Evolutionary conservation across 2,888 invertebrate genomes (phyloP).

Genomic region (Trachelus troglodyta): DNA sequence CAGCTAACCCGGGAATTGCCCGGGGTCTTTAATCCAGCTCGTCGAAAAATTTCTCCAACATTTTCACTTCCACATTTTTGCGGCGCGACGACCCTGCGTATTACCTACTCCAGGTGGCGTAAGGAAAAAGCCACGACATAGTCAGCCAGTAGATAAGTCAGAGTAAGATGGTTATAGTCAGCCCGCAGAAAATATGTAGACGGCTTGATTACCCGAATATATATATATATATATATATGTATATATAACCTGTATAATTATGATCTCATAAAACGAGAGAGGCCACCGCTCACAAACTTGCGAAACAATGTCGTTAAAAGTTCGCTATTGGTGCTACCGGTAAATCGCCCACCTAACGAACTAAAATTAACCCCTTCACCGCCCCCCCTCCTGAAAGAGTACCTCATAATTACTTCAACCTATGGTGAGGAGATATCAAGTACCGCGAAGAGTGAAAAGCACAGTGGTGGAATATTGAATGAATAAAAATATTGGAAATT

Average conservation of each 20-base stretch:
- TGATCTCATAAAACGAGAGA: background rate
- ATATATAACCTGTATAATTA: background rate
- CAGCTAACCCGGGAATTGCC: background rate
- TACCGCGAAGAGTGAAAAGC: background rate
- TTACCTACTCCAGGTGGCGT: background rate
- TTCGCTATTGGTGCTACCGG: background rate
- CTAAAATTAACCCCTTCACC: background rate
- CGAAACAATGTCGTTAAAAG: background rate
- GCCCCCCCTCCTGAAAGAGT: background rate
- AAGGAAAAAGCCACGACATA: background rate
- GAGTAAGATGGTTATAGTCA: background rate
- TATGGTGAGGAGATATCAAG: background rate
- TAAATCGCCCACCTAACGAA: background rate
- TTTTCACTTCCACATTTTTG: conserved; percentile 42
- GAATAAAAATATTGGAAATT: background rate
- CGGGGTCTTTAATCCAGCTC: background rate
- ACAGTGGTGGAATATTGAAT: background rate
- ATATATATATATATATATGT: no score
- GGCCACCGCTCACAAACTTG: background rate
- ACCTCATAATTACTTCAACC: background rate
- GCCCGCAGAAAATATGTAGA: background rate
- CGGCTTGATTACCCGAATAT: background rate
- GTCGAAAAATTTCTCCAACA: background rate
- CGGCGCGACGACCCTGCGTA: conserved; percentile 30
- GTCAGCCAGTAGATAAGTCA: background rate